phyloP scores from a whole-genome alignment of 2,113 vertebrate genomes.

The Coryphaenoides rupestris region DNA sequence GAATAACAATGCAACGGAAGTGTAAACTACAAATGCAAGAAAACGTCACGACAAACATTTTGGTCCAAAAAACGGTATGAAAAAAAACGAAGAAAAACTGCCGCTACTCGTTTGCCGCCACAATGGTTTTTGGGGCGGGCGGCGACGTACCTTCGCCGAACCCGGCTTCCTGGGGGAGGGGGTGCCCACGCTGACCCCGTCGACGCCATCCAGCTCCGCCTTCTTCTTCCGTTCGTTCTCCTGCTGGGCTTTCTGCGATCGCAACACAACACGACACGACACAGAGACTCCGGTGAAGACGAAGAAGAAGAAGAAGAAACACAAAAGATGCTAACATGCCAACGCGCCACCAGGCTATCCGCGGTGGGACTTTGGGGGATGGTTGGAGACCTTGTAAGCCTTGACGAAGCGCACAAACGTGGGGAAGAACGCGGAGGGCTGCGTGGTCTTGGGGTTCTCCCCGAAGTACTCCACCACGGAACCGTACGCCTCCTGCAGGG shows the following conservation, averaged over 20 bases:
- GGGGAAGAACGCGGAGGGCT: constrained; percentile 92
- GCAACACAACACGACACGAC: background rate
- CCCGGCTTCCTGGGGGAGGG: constrained; percentile 25
- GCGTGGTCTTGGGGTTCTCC: constrained; percentile 90
- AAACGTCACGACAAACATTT: background rate
- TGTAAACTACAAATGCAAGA: background rate
- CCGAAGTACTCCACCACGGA: constrained; percentile 92
- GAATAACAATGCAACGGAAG: no score
- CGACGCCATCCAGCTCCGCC: constrained; percentile 66
- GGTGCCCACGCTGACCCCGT: constrained; percentile 48
- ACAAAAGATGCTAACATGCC: constrained; percentile 1
- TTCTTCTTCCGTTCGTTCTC: constrained; percentile 85
- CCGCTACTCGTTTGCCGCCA: no score
- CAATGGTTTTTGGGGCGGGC: no score
- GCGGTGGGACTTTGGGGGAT: no score
- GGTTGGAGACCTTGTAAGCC: constrained; percentile 96
- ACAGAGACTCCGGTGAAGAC: background rate
- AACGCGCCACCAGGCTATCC: constrained; percentile 16
- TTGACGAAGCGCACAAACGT: constrained; percentile 85
- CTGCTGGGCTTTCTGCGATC: constrained; percentile 82
- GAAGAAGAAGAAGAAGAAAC: background rate
- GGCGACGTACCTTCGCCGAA: constrained; percentile 68
- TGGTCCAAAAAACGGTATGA: background rate
- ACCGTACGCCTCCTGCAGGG: constrained; percentile 84
- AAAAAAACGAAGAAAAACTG: background rate